phyloP scores from a whole-genome alignment of 2,888 invertebrate species.

The Palloptera scutellata region DNA sequence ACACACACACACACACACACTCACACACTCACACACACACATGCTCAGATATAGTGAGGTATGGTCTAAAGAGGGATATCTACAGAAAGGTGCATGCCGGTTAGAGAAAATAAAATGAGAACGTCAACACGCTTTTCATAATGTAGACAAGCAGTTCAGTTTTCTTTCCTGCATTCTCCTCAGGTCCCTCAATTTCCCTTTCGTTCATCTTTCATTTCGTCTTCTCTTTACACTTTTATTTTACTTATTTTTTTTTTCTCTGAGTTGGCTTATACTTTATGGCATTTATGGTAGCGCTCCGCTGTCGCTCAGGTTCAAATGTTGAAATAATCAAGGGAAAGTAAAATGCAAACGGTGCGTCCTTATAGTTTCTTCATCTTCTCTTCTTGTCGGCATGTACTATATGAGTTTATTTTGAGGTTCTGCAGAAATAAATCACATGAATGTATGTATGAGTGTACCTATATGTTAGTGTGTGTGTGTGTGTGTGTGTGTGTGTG shows the following conservation, averaged over 20 bases:
- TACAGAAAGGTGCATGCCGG: neutral
- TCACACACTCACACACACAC: conserved; percentile 16
- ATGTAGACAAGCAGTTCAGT: neutral
- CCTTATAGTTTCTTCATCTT: neutral
- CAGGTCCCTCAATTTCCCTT: neutral
- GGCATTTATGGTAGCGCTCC: too few relatives aligned
- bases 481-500: neutral
- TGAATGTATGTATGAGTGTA: neutral
- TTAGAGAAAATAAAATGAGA: neutral
- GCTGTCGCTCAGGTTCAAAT: too few relatives aligned
- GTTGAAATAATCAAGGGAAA: too few relatives aligned
- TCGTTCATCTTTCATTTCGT: neutral
- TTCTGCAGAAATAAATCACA: too few relatives aligned
- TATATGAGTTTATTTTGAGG: conserved; percentile 17
- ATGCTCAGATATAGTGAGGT: too few relatives aligned
- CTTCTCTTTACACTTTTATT: conserved; percentile 1
- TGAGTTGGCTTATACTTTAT: too few relatives aligned
- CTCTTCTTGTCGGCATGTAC: neutral
- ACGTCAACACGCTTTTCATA: conserved; percentile 25
- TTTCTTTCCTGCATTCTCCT: conserved; percentile 7
- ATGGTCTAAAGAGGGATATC: too few relatives aligned
- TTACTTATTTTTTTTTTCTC: neutral
- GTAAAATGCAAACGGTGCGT: too few relatives aligned
- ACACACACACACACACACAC: conserved; percentile 21
- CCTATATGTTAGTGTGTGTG: too few relatives aligned